phyloP scores from a whole-genome alignment of 2,797 vertebrate genomes.

The Rhinella marina region DNA sequence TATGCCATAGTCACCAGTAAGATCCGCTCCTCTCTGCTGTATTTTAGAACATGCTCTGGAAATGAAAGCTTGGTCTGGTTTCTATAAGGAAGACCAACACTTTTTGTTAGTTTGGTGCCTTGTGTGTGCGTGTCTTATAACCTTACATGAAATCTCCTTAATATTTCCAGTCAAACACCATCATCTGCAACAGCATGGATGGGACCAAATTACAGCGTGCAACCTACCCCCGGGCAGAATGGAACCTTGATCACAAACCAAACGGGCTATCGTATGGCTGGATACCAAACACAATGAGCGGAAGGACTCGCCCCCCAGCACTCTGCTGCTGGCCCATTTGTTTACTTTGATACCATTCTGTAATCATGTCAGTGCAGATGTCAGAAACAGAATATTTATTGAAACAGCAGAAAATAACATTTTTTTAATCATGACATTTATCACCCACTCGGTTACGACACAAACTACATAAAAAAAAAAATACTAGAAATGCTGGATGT shows the following conservation, averaged over 20 bases:
- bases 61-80: too few relatives aligned
- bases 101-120: too few relatives aligned
- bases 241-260: slow-evolving; percentile 89
- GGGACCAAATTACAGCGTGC: slow-evolving; percentile 84
- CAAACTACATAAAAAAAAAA: slow-evolving; percentile 54
- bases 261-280: slow-evolving; percentile 86
- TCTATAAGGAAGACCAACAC: background rate
- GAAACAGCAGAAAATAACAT: slow-evolving; percentile 64
- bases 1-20: too few relatives aligned
- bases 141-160: background rate
- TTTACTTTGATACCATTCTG: slow-evolving; percentile 72
- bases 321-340: slow-evolving; percentile 63
- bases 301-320: slow-evolving; percentile 65
- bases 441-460: slow-evolving; percentile 69
- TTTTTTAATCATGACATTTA: slow-evolving; percentile 78
- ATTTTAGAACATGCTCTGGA: too few relatives aligned
- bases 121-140: background rate
- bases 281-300: slow-evolving; percentile 90
- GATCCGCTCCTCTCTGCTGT: too few relatives aligned
- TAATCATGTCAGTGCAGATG: slow-evolving; percentile 73
- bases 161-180: slow-evolving; percentile 77
- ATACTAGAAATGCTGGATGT: slow-evolving; percentile 76
- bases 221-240: slow-evolving; percentile 86
- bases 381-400: slow-evolving; percentile 79
- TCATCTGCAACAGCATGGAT: slow-evolving; percentile 84